Base-by-base conservation (phyloP, 2,797 vertebrate species). In the Coracias cyanogaster region DNA sequence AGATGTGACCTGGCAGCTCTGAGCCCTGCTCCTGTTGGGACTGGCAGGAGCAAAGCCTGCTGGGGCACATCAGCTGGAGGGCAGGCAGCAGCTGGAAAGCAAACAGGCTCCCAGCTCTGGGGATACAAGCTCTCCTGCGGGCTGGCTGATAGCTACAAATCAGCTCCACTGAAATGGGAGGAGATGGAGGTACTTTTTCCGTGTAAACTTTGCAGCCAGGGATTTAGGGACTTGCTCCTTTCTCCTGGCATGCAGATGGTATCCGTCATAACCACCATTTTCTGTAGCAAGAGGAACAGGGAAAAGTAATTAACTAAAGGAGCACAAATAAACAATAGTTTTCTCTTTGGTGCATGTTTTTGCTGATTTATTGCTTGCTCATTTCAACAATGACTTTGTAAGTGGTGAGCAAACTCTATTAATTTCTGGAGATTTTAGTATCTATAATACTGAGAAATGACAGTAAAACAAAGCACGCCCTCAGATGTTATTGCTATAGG, bases 51-150 rank as follows among this genome's bases (percentile, higher is more conserved):
- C 74, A 25, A 13, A 91, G 37, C 81, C 77, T 74, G 43, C 21
- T 7, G 87, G 92, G 94, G 60, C 82, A 35, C 89, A 16, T 4
- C 35, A 37, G 97, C 97, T 90, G 95, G 62, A 57, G 97, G 97
- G 93, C 91, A 93, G 43, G 89, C 92, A 97, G 92, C 41, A 31
- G 51, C 86, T 43, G 93, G 87, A 80, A 93, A 95, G 65, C 52
- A 15, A 52, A 71, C 85, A 94, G 73, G 65, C 55, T 91, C 74
- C 88, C 77, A 6, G 94, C 96, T 82, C 79, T 0, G 71, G 92
- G 96, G 92, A 69, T 70, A 91, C 93, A 49, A 49, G 64, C n/a
- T 2, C 0, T 87, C 94, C 95, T 73, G 76, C 0, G 7, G 93
- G 94, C 86, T 90, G 86, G 39, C 94, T 12, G 35, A 45, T 79